Evolutionary conservation across 2,113 vertebrate genomes (phyloP).

Genomic region (Oryzias javanicus): DNA sequence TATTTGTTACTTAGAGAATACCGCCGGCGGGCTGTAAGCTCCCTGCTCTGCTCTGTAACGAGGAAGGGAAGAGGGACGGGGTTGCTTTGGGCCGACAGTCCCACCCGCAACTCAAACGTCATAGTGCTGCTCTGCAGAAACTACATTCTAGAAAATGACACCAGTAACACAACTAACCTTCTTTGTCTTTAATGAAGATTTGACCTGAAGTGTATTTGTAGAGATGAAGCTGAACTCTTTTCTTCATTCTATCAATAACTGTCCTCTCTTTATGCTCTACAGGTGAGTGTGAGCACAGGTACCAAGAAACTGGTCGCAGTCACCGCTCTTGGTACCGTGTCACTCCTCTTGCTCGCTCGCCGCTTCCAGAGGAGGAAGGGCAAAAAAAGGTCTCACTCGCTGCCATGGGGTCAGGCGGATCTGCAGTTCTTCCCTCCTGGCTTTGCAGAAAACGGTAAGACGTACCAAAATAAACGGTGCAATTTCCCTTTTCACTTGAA

Average conservation of each 20-base stretch:
- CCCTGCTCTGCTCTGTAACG: too few species aligned
- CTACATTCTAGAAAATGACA: too few species aligned
- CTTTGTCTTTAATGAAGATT: too few species aligned
- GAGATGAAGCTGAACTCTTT: background rate
- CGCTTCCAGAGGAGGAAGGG: constrained; percentile 91
- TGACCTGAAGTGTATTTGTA: too few species aligned
- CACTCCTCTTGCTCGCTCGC: constrained; percentile 88
- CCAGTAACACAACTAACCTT: too few species aligned
- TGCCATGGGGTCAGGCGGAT: constrained; percentile 79
- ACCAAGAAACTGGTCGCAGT: constrained; percentile 87
- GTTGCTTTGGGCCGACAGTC: too few species aligned
- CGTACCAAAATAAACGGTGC: background rate
- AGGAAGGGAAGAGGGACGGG: too few species aligned
- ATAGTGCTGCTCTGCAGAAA: too few species aligned
- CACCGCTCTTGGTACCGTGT: constrained; percentile 85
- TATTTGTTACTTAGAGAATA: too few species aligned
- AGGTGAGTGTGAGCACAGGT: constrained; percentile 85
- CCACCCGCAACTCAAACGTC: too few species aligned
- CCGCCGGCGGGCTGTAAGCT: too few species aligned
- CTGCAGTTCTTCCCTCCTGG: constrained; percentile 75
- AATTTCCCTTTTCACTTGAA: background rate
- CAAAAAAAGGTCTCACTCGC: constrained; percentile 74
- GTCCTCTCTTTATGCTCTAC: constrained; percentile 24
- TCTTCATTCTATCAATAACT: background rate
- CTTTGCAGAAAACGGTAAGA: constrained; percentile 81